These are phyloP conservation scores for Caranx ignobilis DNA, from an alignment of 2,113 vertebrate species.

Conservation along the genomic window DNA sequence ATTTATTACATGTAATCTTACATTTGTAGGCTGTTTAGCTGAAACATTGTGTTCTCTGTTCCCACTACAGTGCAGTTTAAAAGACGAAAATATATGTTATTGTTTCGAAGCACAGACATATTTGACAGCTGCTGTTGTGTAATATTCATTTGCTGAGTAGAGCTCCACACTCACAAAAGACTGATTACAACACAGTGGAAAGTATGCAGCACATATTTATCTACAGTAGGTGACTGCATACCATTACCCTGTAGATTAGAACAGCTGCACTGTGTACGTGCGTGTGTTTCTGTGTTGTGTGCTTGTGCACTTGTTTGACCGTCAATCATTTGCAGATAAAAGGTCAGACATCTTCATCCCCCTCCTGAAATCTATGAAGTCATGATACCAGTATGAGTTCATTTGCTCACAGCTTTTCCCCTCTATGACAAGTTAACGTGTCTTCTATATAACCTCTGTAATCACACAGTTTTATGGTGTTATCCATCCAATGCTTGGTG, in stretches of 20 bases:
- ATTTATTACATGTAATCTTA: slow-evolving; percentile 3
- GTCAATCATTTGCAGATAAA: not conserved
- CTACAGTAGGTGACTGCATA: not conserved
- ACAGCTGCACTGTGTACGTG: not conserved
- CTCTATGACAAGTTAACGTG: not conserved
- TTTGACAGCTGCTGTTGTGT: not conserved
- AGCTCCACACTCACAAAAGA: not conserved
- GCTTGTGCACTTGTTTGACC: not conserved
- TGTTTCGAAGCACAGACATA: not conserved
- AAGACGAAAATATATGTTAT: not conserved
- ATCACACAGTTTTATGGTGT: not conserved
- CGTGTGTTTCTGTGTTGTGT: not conserved
- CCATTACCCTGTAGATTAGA: slow-evolving; percentile 1
- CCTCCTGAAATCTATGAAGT: not conserved
- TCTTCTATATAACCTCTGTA: not conserved
- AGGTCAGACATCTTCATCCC: not conserved
- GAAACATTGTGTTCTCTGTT: not conserved
- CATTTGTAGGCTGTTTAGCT: slow-evolving; percentile 9
- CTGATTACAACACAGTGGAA: slow-evolving; percentile 10
- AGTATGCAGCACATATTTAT: slow-evolving; percentile 22
- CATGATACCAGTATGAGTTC: too few species aligned
- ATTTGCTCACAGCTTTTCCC: not conserved
- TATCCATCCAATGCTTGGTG: not conserved
- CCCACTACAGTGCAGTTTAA: not conserved
- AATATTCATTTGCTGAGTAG: not conserved